These are phyloP conservation scores for Stegana nigrithorax DNA, from an alignment of 2,888 invertebrate genomes.

Conservation along the genomic window DNA sequence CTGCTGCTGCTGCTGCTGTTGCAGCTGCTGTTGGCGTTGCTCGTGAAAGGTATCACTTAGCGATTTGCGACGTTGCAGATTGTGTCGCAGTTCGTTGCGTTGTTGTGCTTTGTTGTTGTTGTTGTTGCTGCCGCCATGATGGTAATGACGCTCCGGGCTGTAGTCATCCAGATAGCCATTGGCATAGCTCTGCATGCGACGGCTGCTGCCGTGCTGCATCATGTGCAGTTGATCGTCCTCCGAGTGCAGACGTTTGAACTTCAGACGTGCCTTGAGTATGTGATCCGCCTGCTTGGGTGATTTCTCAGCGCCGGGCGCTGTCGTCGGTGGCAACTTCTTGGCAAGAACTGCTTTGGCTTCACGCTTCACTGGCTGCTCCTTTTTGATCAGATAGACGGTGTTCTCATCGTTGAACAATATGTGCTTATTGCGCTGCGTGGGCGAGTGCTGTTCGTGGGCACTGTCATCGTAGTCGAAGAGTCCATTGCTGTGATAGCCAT, in stretches of 20 bases:
- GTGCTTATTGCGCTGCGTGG: slow-evolving; percentile 49
- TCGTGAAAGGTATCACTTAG: slow-evolving; percentile 52
- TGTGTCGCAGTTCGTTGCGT: slow-evolving; percentile 39
- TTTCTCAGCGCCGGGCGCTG: slow-evolving; percentile 23
- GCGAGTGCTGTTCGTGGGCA: slow-evolving; percentile 36
- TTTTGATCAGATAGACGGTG: slow-evolving; percentile 67
- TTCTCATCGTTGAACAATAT: slow-evolving; percentile 68
- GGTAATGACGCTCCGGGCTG: slow-evolving; percentile 7
- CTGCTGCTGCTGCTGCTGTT: not conserved
- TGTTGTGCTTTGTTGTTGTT: slow-evolving; percentile 36
- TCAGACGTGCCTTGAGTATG: slow-evolving; percentile 55
- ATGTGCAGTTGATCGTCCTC: not conserved
- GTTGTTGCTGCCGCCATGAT: slow-evolving; percentile 30
- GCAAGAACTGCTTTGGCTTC: too few relatives aligned
- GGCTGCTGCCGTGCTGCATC: slow-evolving; percentile 1
- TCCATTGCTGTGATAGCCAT: not conserved
- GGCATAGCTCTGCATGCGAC: not conserved
- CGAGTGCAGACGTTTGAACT: slow-evolving; percentile 51
- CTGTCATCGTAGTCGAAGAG: slow-evolving; percentile 32
- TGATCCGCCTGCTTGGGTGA: slow-evolving; percentile 27
- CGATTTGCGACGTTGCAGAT: slow-evolving; percentile 57
- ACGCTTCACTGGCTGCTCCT: slow-evolving; percentile 62
- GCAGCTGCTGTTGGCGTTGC: slow-evolving; percentile 31
- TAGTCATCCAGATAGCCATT: slow-evolving; percentile 4
- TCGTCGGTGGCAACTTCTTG: slow-evolving; percentile 15